phyloP scores from a whole-genome alignment of 2,113 vertebrate genomes.

The Vidua macroura region DNA sequence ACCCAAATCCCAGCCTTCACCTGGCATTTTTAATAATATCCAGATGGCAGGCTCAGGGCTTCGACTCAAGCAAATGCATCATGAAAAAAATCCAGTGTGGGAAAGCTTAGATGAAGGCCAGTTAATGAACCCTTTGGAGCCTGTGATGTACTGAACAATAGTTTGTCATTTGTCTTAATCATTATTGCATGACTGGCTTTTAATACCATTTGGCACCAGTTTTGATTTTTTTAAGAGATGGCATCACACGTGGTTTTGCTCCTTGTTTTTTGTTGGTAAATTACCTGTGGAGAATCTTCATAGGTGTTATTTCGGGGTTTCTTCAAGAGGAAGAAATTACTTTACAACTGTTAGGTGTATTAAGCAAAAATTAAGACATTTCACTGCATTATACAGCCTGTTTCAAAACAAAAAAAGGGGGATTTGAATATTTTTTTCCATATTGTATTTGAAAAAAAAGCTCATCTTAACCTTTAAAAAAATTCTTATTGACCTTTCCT shows the following conservation, averaged over 20 bases:
- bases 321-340: neutral
- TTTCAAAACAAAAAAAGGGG: neutral
- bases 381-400: neutral
- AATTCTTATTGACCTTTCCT: neutral
- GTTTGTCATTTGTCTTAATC: neutral
- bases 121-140: neutral
- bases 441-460: neutral
- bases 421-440: neutral
- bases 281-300: neutral
- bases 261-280: neutral
- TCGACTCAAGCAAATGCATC: constrained; percentile 57
- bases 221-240: neutral
- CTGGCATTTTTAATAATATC: constrained; percentile 75
- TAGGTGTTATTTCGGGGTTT: neutral
- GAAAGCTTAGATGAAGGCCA: constrained; percentile 19
- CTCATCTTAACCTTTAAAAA: neutral
- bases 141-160: neutral
- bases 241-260: rapidly evolving
- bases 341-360: neutral
- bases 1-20: constrained; percentile 74
- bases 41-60: constrained; percentile 73
- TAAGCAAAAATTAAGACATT: neutral
- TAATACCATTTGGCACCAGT: neutral
- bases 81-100: neutral
- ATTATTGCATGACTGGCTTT: neutral